Percentiles rank a stretch among this genome's conserved stretches.
These are phyloP conservation scores for Nipponacmea schrenckii DNA, from an alignment of 2,888 invertebrate species.

Conservation along the genomic window DNA sequence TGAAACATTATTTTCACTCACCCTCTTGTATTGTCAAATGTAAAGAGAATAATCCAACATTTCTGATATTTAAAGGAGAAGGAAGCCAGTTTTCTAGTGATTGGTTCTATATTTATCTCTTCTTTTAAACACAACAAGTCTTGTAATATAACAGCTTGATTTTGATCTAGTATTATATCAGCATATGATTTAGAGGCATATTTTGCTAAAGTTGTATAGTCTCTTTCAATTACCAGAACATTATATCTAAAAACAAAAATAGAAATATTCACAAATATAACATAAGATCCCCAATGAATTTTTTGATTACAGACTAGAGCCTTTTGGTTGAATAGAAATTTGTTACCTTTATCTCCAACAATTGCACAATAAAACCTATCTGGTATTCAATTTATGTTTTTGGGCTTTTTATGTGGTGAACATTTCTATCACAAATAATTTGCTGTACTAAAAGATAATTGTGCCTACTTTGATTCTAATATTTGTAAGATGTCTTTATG, in stretches of 20 bases:
- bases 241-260: neutral
- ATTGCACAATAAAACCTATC: no score
- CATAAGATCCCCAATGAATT: no score
- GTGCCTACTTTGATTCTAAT: slow-evolving; percentile 40
- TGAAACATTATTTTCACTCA: neutral
- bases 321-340: no score
- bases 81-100: slow-evolving; percentile 36
- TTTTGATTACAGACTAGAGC: no score
- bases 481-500: slow-evolving; percentile 38
- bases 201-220: slow-evolving; percentile 9
- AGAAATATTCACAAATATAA: no score
- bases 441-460: no score
- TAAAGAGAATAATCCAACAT: slow-evolving; percentile 43
- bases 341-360: no score
- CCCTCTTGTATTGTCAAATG: slow-evolving; percentile 24
- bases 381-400: no score
- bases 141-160: slow-evolving; percentile 39
- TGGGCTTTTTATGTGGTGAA: no score
- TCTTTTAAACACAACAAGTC: slow-evolving; percentile 33
- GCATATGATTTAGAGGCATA: slow-evolving; percentile 27
- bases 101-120: slow-evolving; percentile 31
- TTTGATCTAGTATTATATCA: slow-evolving; percentile 48
- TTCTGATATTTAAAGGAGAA: slow-evolving; percentile 40
- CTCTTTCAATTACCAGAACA: slow-evolving; percentile 24
- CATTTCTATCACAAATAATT: no score